Percentiles rank a stretch among this genome's conserved stretches.
phyloP scores from a whole-genome alignment of 2,797 vertebrate species.

The Gallinago stenura region DNA sequence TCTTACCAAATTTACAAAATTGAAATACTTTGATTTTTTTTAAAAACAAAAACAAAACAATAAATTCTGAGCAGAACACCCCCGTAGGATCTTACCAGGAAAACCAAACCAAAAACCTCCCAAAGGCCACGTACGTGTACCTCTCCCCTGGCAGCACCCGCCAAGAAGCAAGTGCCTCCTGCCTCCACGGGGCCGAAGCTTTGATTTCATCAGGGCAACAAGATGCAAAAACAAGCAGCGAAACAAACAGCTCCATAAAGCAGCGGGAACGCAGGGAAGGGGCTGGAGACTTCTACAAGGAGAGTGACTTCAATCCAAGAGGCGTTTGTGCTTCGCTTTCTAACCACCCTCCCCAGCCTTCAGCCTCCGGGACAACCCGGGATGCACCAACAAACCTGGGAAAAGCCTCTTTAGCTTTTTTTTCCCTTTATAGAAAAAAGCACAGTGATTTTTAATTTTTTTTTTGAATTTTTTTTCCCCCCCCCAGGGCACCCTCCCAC shows the following conservation, averaged over 20 bases:
- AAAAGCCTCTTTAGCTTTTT: neutral
- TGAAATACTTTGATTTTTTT: neutral
- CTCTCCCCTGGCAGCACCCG: neutral
- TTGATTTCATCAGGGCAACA: neutral
- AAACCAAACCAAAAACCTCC: neutral
- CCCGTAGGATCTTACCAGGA: neutral
- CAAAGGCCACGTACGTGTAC: rapidly evolving
- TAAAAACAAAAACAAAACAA: neutral
- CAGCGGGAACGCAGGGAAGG: slow-evolving; percentile 2
- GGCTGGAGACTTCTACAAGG: neutral
- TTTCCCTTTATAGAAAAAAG: neutral
- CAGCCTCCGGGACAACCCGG: neutral
- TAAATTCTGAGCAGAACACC: neutral
- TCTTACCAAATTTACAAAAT: neutral
- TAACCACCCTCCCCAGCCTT: neutral
- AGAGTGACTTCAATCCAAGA: neutral
- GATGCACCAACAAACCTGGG: neutral
- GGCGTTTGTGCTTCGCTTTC: neutral
- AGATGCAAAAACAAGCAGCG: neutral
- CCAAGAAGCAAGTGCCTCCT: neutral
- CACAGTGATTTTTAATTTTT: too few relatives aligned
- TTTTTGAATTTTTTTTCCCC: neutral
- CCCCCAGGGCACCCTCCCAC: neutral
- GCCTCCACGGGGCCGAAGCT: neutral
- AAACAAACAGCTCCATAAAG: slow-evolving; percentile 30